Evolutionary conservation across 2,113 vertebrate species (phyloP).

Genomic region (Mirounga angustirostris): DNA sequence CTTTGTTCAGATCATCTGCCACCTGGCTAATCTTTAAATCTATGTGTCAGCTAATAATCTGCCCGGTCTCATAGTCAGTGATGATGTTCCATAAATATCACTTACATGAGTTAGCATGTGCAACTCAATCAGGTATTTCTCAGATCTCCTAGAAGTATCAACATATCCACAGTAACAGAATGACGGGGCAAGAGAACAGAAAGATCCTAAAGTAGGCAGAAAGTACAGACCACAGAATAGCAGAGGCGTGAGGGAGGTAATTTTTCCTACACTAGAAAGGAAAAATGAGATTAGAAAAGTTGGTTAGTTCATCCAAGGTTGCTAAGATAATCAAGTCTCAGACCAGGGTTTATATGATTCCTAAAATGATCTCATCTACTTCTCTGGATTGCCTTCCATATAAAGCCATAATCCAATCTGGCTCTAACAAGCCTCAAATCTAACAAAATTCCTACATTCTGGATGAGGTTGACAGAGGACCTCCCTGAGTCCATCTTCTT

Average conservation of each 20-base stretch:
- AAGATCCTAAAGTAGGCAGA: background rate
- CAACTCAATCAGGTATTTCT: background rate
- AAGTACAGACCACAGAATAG: background rate
- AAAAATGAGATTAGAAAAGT: background rate
- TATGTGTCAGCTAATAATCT: background rate
- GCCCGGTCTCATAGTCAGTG: background rate
- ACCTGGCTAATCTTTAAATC: background rate
- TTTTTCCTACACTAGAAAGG: background rate
- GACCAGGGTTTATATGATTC: background rate
- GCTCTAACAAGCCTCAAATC: background rate
- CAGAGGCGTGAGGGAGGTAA: background rate
- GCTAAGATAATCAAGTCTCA: background rate
- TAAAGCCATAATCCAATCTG: background rate
- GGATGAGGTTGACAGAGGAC: background rate
- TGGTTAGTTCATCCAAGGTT: background rate
- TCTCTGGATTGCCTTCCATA: background rate
- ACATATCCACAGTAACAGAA: background rate
- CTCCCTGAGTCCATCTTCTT: background rate
- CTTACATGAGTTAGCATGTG: background rate
- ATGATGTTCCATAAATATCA: background rate
- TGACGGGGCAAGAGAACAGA: background rate
- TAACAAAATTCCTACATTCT: background rate
- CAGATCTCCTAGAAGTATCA: background rate
- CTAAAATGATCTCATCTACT: background rate
- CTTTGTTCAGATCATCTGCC: background rate